Conservation (phyloP, 1,140 invertebrate genomes). For the Adoxophyes honmai region DNA sequence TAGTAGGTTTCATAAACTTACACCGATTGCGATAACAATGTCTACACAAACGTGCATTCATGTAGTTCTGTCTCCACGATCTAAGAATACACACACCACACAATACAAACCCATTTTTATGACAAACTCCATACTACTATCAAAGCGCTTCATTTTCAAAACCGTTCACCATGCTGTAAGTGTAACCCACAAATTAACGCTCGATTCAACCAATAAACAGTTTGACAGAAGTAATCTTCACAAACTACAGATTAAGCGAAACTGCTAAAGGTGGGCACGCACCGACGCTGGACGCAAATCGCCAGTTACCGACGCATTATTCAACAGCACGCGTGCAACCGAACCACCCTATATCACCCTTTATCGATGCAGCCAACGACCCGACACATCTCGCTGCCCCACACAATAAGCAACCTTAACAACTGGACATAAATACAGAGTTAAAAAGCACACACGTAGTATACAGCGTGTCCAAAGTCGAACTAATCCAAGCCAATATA, state of each 20-base stretch:
- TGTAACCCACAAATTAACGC: no score
- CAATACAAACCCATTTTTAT: no score
- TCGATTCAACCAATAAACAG: no score
- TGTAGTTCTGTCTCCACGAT: no score
- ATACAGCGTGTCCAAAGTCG: conserved; percentile 29
- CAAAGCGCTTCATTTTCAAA: no score
- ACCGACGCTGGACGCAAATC: conserved; percentile 52
- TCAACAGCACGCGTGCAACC: conserved; percentile 62
- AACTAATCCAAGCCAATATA: conserved; percentile 73
- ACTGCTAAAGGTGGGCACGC: conserved; percentile 9
- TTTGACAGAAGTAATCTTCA: no score
- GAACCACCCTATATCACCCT: conserved; percentile 61
- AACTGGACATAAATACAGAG: conserved; percentile 14
- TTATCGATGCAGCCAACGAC: conserved; percentile 23
- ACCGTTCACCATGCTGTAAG: no score
- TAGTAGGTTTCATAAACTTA: no score
- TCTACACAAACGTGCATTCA: no score
- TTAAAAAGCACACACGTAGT: neutral
- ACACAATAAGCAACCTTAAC: conserved; percentile 22
- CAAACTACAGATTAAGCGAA: conserved; percentile 50
- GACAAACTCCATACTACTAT: no score
- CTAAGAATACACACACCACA: no score
- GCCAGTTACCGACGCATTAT: conserved; percentile 68
- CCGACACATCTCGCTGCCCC: neutral
- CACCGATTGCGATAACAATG: no score